phyloP scores from a whole-genome alignment of 2,113 vertebrate genomes.

The Seriola aureovittata region DNA sequence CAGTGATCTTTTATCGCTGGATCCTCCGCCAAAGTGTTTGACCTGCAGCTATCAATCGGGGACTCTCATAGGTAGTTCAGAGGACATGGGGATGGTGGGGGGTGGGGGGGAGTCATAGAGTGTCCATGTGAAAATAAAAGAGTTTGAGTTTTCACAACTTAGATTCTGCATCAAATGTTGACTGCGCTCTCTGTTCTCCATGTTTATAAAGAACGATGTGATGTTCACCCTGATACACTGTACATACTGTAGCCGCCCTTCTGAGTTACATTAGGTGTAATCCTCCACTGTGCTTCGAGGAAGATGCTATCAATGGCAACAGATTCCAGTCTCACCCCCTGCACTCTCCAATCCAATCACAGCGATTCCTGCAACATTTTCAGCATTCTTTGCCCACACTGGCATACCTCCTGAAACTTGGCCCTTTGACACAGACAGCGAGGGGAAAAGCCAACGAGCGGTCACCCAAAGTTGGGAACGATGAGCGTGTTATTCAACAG shows the following conservation, averaged over 20 bases:
- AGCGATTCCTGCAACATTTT: slow-evolving; percentile 58
- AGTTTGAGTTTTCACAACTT: background rate
- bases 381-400: slow-evolving; percentile 63
- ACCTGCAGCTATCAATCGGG: slow-evolving; percentile 34
- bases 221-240: background rate
- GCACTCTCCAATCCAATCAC: slow-evolving; percentile 46
- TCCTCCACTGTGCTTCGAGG: slow-evolving; percentile 6
- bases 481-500: slow-evolving; percentile 49
- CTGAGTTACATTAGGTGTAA: slow-evolving; percentile 24
- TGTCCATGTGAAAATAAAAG: slow-evolving; percentile 5
- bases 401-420: slow-evolving; percentile 57
- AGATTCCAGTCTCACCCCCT: slow-evolving; percentile 63
- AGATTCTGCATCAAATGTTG: background rate
- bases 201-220: background rate
- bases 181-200: background rate
- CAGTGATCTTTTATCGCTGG: slow-evolving; percentile 36
- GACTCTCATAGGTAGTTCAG: slow-evolving; percentile 13
- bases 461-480: slow-evolving; percentile 37
- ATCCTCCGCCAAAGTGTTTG: slow-evolving; percentile 35
- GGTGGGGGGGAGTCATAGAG: background rate
- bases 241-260: background rate
- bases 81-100: slow-evolving; percentile 9
- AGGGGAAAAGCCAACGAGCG: slow-evolving; percentile 53
- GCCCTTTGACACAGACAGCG: slow-evolving; percentile 43
- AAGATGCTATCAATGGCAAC: slow-evolving; percentile 47